A percentile compares a stretch with the other conserved stretches of the same genome.
Conservation (phyloP, 1,140 invertebrate genomes). For the Heterodera schachtii region DNA sequence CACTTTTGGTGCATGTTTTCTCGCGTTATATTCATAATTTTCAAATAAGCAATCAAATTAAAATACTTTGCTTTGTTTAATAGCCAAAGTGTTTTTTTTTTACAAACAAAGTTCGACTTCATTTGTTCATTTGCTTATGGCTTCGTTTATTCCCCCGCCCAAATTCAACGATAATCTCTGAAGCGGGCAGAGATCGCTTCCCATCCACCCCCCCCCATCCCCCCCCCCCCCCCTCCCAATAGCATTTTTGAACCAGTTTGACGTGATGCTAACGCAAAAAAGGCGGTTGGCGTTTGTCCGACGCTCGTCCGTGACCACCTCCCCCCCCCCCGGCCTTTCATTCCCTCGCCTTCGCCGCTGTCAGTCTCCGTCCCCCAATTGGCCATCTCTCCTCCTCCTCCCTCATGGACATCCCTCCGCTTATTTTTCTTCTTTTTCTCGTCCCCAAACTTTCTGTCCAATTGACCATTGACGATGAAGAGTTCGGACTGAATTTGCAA, state of each 20-base stretch:
- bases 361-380: neutral
- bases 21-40: too few relatives aligned
- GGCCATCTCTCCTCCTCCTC: neutral
- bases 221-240: too few relatives aligned
- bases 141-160: too few relatives aligned
- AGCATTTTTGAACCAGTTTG: conserved; percentile 5
- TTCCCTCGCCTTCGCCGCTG: neutral
- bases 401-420: neutral
- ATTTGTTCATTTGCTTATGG: too few relatives aligned
- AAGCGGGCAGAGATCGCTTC: neutral
- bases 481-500: conserved; percentile 58
- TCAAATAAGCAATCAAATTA: too few relatives aligned
- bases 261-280: neutral
- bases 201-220: too few relatives aligned
- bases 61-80: too few relatives aligned
- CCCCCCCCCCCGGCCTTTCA: neutral
- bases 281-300: neutral
- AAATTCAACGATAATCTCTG: neutral
- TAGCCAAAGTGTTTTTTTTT: too few relatives aligned
- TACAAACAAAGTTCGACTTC: too few relatives aligned
- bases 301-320: neutral
- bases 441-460: neutral
- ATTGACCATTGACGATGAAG: conserved; percentile 43
- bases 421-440: neutral
- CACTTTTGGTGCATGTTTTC: too few relatives aligned